A percentile compares a stretch with the other conserved stretches of the same genome.
phyloP scores from a whole-genome alignment of 2,797 vertebrate genomes.

The Monodelphis domestica region DNA sequence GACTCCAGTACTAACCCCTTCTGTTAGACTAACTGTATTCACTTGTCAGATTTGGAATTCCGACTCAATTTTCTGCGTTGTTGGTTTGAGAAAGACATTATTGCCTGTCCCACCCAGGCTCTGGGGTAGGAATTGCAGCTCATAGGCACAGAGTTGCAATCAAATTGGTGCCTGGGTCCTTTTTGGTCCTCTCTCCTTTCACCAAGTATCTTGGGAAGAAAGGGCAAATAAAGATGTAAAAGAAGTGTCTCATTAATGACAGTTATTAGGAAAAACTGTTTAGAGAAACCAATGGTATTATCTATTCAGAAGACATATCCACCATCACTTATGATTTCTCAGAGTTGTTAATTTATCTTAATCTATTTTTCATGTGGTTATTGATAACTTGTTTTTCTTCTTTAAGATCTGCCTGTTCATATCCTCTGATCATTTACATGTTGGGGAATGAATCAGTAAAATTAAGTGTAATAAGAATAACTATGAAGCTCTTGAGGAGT shows the following conservation, averaged over 20 bases:
- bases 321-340: not conserved
- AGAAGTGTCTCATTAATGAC: too few species aligned
- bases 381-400: not conserved
- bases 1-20: not conserved
- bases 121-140: not conserved
- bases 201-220: too few species aligned
- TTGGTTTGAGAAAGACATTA: not conserved
- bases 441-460: not conserved
- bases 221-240: too few species aligned
- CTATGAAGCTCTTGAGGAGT: too few species aligned
- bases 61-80: not conserved
- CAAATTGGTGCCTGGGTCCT: not conserved
- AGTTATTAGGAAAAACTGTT: not conserved
- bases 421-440: not conserved
- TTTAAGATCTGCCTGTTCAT: not conserved
- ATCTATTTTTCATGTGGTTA: not conserved
- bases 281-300: not conserved
- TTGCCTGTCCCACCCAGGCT: not conserved
- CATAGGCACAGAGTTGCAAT: not conserved
- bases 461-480: not conserved
- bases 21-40: not conserved
- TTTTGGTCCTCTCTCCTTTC: too few species aligned
- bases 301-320: not conserved
- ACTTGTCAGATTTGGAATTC: not conserved
- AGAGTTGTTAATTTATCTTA: not conserved